Evolutionary conservation across 2,797 vertebrate genomes (phyloP).

Genomic region (Aphelocoma californica): DNA sequence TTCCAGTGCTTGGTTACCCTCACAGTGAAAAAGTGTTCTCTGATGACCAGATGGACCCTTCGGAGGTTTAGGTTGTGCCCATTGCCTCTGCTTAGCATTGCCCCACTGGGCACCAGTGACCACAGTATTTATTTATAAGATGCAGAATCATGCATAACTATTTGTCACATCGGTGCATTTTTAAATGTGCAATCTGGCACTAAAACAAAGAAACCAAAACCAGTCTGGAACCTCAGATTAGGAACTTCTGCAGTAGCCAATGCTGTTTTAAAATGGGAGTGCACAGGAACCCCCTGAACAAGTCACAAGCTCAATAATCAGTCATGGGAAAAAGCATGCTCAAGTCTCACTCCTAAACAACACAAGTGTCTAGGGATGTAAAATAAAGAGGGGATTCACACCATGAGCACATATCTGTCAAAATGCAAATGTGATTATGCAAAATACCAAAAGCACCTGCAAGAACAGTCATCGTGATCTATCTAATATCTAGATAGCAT

Average conservation of each 20-base stretch:
- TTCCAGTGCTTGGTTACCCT: neutral
- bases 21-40: neutral
- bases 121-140: neutral
- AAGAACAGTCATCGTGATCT: neutral
- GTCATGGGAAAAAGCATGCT: neutral
- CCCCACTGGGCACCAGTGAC: neutral
- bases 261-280: neutral
- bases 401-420: neutral
- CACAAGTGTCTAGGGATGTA: neutral
- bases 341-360: neutral
- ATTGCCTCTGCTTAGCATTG: neutral
- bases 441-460: constrained; percentile 10
- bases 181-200: neutral
- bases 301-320: neutral
- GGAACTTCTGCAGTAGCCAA: neutral
- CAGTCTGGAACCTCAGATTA: neutral
- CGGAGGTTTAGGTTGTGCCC: neutral
- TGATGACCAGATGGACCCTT: neutral
- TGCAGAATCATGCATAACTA: neutral
- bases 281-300: neutral
- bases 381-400: constrained; percentile 37
- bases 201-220: neutral
- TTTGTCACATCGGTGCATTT: neutral
- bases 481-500: neutral
- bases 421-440: constrained; percentile 57